Evolutionary conservation across 2,113 vertebrate genomes (phyloP).

Genomic region (Clupea harengus): DNA sequence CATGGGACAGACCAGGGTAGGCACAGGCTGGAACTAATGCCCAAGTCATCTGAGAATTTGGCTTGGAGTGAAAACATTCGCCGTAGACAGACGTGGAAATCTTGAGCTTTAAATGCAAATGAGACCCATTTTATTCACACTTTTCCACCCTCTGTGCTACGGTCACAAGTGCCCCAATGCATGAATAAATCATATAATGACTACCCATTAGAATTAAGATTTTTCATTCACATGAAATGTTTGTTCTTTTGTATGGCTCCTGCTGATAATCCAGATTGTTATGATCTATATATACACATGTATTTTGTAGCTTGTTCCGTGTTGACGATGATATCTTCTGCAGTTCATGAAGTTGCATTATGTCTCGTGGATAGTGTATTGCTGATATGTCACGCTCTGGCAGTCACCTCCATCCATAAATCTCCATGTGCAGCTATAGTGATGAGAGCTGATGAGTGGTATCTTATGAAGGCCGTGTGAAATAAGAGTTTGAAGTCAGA

Average conservation of each 20-base stretch:
- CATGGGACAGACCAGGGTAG: slow-evolving; percentile 46
- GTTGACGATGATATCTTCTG: neutral
- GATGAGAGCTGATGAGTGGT: neutral
- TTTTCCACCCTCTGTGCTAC: neutral
- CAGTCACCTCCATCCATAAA: neutral
- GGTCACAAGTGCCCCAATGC: neutral
- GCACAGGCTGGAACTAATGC: slow-evolving; percentile 57
- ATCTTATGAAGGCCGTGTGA: neutral
- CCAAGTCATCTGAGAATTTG: neutral
- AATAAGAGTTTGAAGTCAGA: too few species aligned
- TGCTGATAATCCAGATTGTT: neutral
- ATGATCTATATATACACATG: too few species aligned
- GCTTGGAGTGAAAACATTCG: neutral
- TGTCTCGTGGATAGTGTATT: neutral
- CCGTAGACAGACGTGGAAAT: neutral
- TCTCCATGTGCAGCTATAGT: neutral
- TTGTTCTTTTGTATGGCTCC: neutral
- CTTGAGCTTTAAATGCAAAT: neutral
- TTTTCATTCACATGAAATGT: neutral
- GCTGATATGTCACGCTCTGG: neutral
- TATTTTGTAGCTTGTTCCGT: neutral
- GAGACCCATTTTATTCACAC: neutral
- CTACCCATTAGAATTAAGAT: neutral
- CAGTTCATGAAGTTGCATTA: too few species aligned
- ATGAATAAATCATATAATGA: neutral